Evolutionary conservation across 2,113 vertebrate species (phyloP).

Genomic region (Nematolebias whitei): DNA sequence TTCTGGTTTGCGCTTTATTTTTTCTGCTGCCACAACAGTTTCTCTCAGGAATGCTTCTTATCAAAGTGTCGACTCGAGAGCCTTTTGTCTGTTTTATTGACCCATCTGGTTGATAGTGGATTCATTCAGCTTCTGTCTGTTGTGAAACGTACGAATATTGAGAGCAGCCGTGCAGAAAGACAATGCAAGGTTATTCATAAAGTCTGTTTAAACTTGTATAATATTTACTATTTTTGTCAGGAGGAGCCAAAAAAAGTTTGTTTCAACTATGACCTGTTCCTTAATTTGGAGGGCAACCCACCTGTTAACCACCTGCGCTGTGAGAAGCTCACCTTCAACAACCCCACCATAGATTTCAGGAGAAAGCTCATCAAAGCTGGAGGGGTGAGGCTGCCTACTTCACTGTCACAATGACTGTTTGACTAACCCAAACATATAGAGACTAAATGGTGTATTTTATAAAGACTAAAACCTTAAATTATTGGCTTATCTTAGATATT

Average conservation of each 20-base stretch:
- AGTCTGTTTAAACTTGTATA: neutral
- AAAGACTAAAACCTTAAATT: no score
- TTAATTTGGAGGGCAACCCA: conserved; percentile 97
- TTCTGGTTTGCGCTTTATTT: neutral
- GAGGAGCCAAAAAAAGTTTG: conserved; percentile 97
- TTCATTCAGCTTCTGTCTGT: conserved; percentile 45
- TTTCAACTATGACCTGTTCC: conserved; percentile 97
- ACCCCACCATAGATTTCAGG: conserved; percentile 97
- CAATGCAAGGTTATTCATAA: neutral
- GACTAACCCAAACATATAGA: conserved; percentile 8
- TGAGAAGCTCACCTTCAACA: conserved; percentile 99
- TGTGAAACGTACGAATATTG: conserved; percentile 26
- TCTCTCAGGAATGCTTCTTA: conserved; percentile 56
- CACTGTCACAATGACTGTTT: neutral
- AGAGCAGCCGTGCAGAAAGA: neutral
- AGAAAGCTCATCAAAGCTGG: conserved; percentile 95
- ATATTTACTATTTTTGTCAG: conserved; percentile 62
- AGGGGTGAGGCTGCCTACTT: conserved; percentile 84
- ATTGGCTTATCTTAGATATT: no score
- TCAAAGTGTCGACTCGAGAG: conserved; percentile 33
- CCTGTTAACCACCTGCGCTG: conserved; percentile 98
- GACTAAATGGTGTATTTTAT: neutral
- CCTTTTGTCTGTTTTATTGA: conserved; percentile 55
- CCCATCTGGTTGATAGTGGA: conserved; percentile 29
- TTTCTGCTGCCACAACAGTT: neutral